Base-by-base conservation (phyloP, 2,888 invertebrate genomes). In the Agelastica alni region DNA sequence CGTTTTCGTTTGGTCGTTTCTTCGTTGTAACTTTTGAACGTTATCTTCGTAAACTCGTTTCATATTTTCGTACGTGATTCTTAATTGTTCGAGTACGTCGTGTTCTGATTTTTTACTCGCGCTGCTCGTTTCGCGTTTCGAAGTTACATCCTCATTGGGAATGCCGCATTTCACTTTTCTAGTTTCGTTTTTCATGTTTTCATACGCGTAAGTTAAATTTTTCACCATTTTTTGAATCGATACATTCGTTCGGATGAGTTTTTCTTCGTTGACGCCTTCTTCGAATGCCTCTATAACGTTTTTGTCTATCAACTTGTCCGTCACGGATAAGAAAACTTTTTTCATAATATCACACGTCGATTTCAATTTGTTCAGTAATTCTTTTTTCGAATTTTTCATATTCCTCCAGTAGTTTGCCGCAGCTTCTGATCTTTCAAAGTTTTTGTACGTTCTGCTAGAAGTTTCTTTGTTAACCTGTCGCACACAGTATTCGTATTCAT, bases 291-390 rank as follows among this genome's bases (percentile, higher is more conserved):
- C 37, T 20, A 39, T n/a, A n/a, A n/a, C 12, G 10, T 39, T 20
- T 7, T 39, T 20, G 2, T 18, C 20, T 12, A 20, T 20, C 17
- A 10, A 12, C 12, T 20, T 39, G 1, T 39, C 20, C 1, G 37
- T 39, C 2, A 39, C 18, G 6, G 20, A 4, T 2, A 12, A 10
- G 10, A 39, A 39, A 10, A 20, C 12, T 7, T 12, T 17, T 39
- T 39, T 39, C 20, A 39, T 39, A 2, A 20, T 10, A 12, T 20
- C 37, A 39, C 37, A 10, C 12, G 37, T 20, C 4, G 12, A 12
- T 39, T 6, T 39, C 10, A 39, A 39, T 39, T 20, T 39, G 17
- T 39, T 3, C 2, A 39, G 18, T 2, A 39, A 39, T 18, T 39
- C 20, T 39, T 12, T 39, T 2, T n/a, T 12, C 1, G 20, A 10